Conservation (phyloP, 2,888 invertebrate species). For the Meteorus colon region DNA sequence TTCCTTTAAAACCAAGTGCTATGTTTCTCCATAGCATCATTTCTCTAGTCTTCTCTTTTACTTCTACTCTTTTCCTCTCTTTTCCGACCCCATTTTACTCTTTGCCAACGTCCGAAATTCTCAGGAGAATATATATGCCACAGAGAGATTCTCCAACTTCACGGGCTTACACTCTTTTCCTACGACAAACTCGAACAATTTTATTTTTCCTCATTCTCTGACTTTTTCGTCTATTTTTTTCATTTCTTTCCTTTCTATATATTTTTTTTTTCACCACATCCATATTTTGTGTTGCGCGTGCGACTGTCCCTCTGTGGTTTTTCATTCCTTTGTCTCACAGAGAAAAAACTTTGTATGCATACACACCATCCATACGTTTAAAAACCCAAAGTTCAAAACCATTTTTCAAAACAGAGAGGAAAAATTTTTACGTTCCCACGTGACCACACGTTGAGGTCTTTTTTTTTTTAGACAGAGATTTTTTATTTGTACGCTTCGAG, state of each 20-base stretch:
- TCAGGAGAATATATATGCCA: conserved; percentile 19
- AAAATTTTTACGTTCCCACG: not conserved
- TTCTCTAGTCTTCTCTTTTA: not conserved
- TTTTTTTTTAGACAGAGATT: not conserved
- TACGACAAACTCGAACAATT: not conserved
- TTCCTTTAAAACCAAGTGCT: not conserved
- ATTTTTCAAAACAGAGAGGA: not conserved
- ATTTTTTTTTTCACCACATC: not conserved
- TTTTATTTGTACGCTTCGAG: not conserved
- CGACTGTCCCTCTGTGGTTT: not conserved
- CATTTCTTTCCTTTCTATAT: not conserved
- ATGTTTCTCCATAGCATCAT: conserved; percentile 20
- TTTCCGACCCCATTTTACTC: conserved; percentile 17
- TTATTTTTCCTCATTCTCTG: conserved; percentile 8
- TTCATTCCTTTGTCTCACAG: not conserved
- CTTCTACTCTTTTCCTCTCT: not conserved
- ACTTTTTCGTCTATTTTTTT: not conserved
- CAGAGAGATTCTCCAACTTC: conserved; percentile 21
- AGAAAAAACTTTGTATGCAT: not conserved
- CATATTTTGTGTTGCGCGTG: not conserved
- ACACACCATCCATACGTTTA: not conserved
- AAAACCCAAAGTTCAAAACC: not conserved
- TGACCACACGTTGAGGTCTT: not conserved
- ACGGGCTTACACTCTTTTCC: conserved; percentile 7
- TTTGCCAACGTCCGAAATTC: conserved; percentile 25